Base-by-base conservation (phyloP, 2,797 vertebrate species). In the Leuciscus waleckii region DNA sequence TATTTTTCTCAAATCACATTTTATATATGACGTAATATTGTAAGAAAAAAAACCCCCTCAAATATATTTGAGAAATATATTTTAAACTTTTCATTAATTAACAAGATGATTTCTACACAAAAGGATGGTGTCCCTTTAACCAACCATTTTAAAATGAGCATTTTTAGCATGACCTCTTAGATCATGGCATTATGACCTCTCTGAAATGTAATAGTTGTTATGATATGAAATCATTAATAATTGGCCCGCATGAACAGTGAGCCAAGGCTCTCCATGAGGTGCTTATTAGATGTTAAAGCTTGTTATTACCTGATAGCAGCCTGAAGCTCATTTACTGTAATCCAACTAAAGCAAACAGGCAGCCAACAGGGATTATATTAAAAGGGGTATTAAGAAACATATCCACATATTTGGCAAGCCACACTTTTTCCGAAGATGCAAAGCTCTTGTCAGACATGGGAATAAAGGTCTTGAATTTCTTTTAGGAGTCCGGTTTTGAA, bases 211-310 rank as follows among this genome's bases (percentile, higher is more conserved):
- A 41, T 19, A 11, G 35, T 23, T 78, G 56, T 61, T 29, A 58
- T 58, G 35, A 78, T 41, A 61, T 78, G 23, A 63, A 78, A 63
- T 61, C 76, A 29, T 78, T 78, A 78, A 63, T 61, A 78, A 61
- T 7, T 63, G 37, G 23, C 81, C 51, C 70, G 81, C 54, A 58
- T 23, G 41, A 85, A 81, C 16, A 68, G 70, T 75, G 80, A 82
- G 87, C 85, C 67, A 82, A 80, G 79, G 80, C 78, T 80, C 39
- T 37, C 86, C 87, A 79, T 65, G 82, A 88, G 86, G 88, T 86
- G 77, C 83, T 79, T 87, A 89, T 90, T 89, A 88, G 80, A 87
- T 84, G 74, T 74, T 89, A 87, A 88, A 89, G 82, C 91, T 87
- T 83, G 75, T 90, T 90, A 92, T 89, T 90, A 88, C 67, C 71